Conservation (phyloP, 1,140 invertebrate species). For the Hycleus phaleratus region DNA sequence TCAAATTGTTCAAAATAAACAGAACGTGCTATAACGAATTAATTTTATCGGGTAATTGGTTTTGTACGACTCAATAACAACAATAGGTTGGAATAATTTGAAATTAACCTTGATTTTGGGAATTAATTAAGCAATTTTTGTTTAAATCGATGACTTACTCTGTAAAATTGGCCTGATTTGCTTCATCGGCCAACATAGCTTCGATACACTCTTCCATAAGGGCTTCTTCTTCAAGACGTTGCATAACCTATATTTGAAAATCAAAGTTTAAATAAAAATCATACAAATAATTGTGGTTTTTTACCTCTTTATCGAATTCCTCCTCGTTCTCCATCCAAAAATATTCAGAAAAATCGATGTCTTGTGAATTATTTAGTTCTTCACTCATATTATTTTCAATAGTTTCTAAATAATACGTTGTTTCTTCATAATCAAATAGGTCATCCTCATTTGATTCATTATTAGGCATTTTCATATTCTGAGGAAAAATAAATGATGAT, state of each 20-base stretch:
- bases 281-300: slow-evolving; percentile 16
- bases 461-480: slow-evolving; percentile 43
- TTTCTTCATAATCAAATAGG: slow-evolving; percentile 47
- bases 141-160: slow-evolving; percentile 11
- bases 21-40: neutral
- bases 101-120: too few species aligned
- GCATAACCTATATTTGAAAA: slow-evolving; percentile 56
- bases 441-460: slow-evolving; percentile 44
- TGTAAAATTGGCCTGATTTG: slow-evolving; percentile 9
- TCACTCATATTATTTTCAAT: slow-evolving; percentile 42
- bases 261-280: neutral
- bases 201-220: slow-evolving; percentile 80
- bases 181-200: slow-evolving; percentile 66
- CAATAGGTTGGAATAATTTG: too few species aligned
- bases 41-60: too few species aligned
- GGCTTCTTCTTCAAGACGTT: slow-evolving; percentile 78
- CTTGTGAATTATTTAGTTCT: slow-evolving; percentile 46
- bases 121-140: too few species aligned
- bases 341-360: slow-evolving; percentile 77
- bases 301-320: slow-evolving; percentile 77
- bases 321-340: slow-evolving; percentile 90
- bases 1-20: neutral
- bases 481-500: too few species aligned
- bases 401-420: slow-evolving; percentile 41
- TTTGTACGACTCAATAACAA: too few species aligned